Evolutionary conservation across 2,797 vertebrate species (phyloP).

Genomic region (Pantherophis alleghaniensis): DNA sequence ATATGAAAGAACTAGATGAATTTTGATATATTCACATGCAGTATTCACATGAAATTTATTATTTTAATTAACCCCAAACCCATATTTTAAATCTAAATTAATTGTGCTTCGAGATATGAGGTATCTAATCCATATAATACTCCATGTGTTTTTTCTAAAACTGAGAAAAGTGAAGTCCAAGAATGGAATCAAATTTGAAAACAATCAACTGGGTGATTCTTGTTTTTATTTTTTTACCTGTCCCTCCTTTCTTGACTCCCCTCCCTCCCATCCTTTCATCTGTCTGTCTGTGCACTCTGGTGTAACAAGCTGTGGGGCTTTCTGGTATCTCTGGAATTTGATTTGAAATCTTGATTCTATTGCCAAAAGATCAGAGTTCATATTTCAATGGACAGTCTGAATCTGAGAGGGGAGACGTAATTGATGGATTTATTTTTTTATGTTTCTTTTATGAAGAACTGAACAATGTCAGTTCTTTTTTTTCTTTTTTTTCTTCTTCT

Average conservation of each 20-base stretch:
- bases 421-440: conserved; percentile 31
- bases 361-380: conserved; percentile 63
- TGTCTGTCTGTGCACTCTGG: conserved; percentile 67
- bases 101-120: conserved; percentile 17
- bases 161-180: conserved; percentile 73
- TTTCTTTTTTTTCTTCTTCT: background rate
- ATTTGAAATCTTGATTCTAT: conserved; percentile 71
- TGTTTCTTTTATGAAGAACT: conserved; percentile 35
- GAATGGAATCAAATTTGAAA: conserved; percentile 64
- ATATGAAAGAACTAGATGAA: conserved; percentile 17
- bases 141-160: conserved; percentile 34
- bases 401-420: conserved; percentile 72
- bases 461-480: conserved; percentile 3
- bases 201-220: conserved; percentile 58
- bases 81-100: conserved; percentile 8
- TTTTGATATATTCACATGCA: background rate
- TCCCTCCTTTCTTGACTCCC: conserved; percentile 28
- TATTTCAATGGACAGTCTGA: conserved; percentile 73
- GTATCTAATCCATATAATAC: background rate
- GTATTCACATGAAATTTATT: background rate
- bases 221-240: conserved; percentile 36
- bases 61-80: conserved; percentile 12
- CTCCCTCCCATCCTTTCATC: background rate
- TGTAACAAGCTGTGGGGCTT: conserved; percentile 68
- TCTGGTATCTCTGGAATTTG: conserved; percentile 66